These are phyloP conservation scores for Anguilla rostrata DNA, from an alignment of 2,113 vertebrate genomes.

Conservation along the genomic window DNA sequence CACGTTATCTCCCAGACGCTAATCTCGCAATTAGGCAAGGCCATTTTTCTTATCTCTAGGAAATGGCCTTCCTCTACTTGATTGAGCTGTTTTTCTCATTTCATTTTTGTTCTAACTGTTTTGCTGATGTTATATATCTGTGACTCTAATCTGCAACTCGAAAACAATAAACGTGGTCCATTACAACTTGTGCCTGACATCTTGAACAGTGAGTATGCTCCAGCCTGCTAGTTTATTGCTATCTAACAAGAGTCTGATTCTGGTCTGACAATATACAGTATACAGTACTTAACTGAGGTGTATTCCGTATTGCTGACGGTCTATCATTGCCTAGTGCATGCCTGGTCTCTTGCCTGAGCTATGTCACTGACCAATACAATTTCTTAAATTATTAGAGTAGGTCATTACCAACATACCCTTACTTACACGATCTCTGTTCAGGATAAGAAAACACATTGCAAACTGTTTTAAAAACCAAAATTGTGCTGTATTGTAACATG, in stretches of 20 bases:
- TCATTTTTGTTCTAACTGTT: not conserved
- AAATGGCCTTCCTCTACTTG: not conserved
- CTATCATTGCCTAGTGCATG: not conserved
- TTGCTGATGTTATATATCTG: not conserved
- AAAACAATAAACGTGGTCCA: not conserved
- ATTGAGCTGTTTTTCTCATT: not conserved
- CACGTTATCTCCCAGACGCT: not conserved
- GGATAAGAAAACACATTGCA: no score
- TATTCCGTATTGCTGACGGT: no score
- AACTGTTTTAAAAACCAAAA: no score
- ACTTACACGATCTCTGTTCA: no score
- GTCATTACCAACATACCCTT: not conserved
- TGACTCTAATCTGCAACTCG: not conserved
- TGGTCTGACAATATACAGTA: not conserved
- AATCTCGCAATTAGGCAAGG: not conserved
- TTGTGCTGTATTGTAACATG: no score
- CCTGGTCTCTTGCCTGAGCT: not conserved
- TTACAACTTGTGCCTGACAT: not conserved
- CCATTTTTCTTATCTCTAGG: not conserved
- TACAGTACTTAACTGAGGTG: no score
- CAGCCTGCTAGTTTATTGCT: not conserved
- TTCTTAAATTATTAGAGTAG: not conserved
- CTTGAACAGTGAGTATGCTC: not conserved
- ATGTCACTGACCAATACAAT: not conserved
- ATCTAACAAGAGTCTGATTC: not conserved